phyloP scores from a whole-genome alignment of 1,140 invertebrate genomes.

The Branchinecta lynchi region DNA sequence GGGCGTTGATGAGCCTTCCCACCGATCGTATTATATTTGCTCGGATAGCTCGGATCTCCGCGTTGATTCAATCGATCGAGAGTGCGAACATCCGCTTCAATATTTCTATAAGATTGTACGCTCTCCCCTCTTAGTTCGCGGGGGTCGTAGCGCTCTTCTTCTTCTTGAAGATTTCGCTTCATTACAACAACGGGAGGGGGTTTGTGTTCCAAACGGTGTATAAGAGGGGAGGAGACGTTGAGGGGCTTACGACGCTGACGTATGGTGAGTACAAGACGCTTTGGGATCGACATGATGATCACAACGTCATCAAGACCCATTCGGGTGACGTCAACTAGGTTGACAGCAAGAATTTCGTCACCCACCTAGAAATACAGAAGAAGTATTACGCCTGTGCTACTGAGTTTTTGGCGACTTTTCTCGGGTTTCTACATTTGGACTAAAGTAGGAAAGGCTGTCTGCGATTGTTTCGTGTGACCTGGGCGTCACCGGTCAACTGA shows the following conservation, averaged over 20 bases:
- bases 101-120: conserved; percentile 17
- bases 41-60: conserved; percentile 41
- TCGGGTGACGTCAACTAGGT: conserved; percentile 87
- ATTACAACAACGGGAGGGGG: conserved; percentile 82
- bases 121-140: conserved; percentile 19
- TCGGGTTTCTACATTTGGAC: too few species aligned
- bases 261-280: conserved; percentile 80
- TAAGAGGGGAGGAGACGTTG: conserved; percentile 26
- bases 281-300: conserved; percentile 96
- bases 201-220: conserved; percentile 58
- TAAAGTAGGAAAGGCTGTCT: too few species aligned
- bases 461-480: too few species aligned
- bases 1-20: conserved; percentile 26
- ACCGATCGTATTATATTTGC: conserved; percentile 31
- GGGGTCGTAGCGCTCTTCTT: conserved; percentile 43
- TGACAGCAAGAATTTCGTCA: conserved; percentile 96
- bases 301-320: conserved; percentile 98
- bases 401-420: too few species aligned
- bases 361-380: conserved; percentile 48
- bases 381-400: background rate
- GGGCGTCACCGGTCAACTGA: too few species aligned
- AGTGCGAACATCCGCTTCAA: conserved; percentile 18
- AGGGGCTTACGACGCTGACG: conserved; percentile 41
- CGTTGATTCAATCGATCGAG: conserved; percentile 15
- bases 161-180: conserved; percentile 74